Conservation (phyloP, 2,113 vertebrate species). For the Hyaena hyaena region DNA sequence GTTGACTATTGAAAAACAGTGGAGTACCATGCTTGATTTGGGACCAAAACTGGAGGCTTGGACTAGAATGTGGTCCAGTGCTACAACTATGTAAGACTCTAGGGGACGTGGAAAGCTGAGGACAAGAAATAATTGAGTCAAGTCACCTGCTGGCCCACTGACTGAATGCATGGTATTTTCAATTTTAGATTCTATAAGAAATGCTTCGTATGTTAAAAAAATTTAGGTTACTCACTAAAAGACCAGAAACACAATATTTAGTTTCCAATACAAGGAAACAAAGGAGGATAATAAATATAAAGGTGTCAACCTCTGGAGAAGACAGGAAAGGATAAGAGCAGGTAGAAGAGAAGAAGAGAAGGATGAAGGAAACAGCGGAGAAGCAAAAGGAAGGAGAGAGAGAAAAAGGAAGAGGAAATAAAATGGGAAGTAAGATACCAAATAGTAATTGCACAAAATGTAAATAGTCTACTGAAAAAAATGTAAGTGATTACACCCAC, state of each 20-base stretch:
- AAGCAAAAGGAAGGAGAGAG: background rate
- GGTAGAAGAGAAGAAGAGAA: no score
- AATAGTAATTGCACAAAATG: background rate
- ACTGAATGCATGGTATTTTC: background rate
- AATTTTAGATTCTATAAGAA: background rate
- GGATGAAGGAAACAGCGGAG: background rate
- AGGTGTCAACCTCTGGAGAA: background rate
- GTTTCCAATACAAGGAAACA: background rate
- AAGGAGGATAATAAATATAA: background rate
- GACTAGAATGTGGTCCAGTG: background rate
- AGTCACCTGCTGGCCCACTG: background rate
- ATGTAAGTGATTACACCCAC: background rate
- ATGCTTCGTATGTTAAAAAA: background rate
- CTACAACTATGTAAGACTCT: rapidly evolving
- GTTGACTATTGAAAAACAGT: background rate
- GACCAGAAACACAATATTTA: background rate
- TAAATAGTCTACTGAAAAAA: background rate
- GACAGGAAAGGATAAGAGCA: background rate
- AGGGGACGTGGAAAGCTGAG: background rate
- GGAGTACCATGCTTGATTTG: background rate
- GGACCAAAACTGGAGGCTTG: background rate
- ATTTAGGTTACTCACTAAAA: background rate
- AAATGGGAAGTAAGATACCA: background rate
- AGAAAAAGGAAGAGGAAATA: background rate
- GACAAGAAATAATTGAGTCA: background rate